Base-by-base conservation (phyloP, 2,113 vertebrate species). In the Sardina pilchardus region DNA sequence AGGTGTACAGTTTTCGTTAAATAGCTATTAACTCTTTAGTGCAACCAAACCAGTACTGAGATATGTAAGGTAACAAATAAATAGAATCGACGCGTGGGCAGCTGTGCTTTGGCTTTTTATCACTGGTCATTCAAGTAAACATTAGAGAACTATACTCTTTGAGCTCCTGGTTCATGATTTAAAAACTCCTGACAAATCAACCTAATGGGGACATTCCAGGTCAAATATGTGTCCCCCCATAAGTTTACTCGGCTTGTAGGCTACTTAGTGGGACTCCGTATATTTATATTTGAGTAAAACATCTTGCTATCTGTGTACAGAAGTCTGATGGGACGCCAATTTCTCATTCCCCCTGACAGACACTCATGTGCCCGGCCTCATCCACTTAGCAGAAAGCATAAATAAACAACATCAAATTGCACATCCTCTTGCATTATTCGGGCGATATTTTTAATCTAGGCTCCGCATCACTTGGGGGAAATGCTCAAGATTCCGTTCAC, bases 401-500 rank as follows among this genome's bases (percentile, higher is more conserved):
- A 82, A 85, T 75, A 85, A 85, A 85, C 56, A 82, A 82, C 53
- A 84, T 67, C 82, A 59, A 82, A 82, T 87, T 34, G 44, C 53
- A 84, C 83, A 87, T 75, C 86, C 81, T 84, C 50, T 82, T 63
- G 82, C 75, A 21, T 86, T 48, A 47, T 81, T 26, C 75, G 78
- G 42, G 81, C 42, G 78, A 78, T 83, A 34, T 78, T 80, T 48
- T 80, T 85, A 81, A 82, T 75, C 82, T 87, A 83, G 9, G 81
- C 81, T 78, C 30, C 14, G 30, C 30, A 78, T 78, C 71, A 78
- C 71, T 34, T 1, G 53, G 16, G 71, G 42, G 48, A 87, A 75
- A 86, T 80, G 39, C 82, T 63, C 85, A 80, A 81, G 80, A 87
- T 83, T 86, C 82, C 82, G 87, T 56, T 85, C 10, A 78, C 86